Percentiles rank a stretch among this genome's conserved stretches.
Conservation (phyloP, 2,113 vertebrate species). For the Astur gentilis region DNA sequence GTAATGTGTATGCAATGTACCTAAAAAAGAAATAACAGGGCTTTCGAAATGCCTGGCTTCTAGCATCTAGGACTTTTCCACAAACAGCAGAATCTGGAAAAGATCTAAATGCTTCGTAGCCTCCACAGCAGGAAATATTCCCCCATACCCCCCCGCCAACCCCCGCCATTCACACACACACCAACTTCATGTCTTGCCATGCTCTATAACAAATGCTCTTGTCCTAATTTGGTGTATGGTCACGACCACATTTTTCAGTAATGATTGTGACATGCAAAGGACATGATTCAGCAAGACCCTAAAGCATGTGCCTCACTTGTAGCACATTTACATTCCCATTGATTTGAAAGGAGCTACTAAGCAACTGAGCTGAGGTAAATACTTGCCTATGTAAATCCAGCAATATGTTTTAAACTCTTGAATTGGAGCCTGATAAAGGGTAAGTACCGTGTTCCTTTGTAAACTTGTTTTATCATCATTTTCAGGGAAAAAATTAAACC, state of each 20-base stretch:
- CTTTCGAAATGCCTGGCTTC: background rate
- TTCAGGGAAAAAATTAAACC: background rate
- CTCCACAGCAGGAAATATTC: background rate
- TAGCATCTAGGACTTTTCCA: background rate
- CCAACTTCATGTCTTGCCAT: background rate
- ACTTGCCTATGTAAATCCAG: too few species aligned
- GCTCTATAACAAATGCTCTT: background rate
- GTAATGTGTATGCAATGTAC: background rate
- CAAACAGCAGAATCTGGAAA: background rate
- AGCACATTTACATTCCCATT: too few species aligned
- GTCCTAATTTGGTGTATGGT: background rate
- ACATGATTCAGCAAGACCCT: too few species aligned
- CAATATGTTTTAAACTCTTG: too few species aligned
- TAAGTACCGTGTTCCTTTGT: too few species aligned
- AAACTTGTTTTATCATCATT: too few species aligned
- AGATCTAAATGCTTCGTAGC: background rate
- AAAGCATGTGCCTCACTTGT: too few species aligned
- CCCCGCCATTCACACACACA: background rate
- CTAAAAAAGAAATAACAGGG: background rate
- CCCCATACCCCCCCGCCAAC: too few species aligned
- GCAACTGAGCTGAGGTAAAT: too few species aligned
- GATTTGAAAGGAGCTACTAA: too few species aligned
- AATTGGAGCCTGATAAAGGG: too few species aligned
- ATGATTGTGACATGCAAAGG: background rate
- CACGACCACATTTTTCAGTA: background rate